phyloP scores from a whole-genome alignment of 2,113 vertebrate species.

The Pelobates fuscus region DNA sequence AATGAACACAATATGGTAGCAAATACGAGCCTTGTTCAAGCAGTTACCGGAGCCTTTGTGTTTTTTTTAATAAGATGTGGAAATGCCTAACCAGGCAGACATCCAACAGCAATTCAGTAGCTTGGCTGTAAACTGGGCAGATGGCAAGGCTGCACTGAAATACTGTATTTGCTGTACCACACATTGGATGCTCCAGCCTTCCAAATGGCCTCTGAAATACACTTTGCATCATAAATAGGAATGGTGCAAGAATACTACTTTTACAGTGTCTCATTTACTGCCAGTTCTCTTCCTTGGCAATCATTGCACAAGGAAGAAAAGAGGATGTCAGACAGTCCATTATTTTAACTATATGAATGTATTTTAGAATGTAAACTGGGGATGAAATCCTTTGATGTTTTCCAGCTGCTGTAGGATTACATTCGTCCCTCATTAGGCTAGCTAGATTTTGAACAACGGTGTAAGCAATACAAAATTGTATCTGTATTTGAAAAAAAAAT shows the following conservation, averaged over 20 bases:
- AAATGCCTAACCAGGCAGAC: constrained; percentile 11
- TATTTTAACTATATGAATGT: too few species aligned
- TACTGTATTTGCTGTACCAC: constrained; percentile 12
- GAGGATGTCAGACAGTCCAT: not conserved
- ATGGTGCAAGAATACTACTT: not conserved
- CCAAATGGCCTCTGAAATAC: constrained; percentile 28
- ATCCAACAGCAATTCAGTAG: constrained; percentile 21
- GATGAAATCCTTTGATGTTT: too few species aligned
- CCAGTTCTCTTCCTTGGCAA: constrained; percentile 2
- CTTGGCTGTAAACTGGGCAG: constrained; percentile 17
- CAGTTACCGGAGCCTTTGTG: not conserved
- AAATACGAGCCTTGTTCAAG: constrained; percentile 13
- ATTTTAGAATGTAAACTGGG: too few species aligned
- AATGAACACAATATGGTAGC: not conserved
- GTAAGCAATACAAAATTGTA: too few species aligned
- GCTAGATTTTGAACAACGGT: too few species aligned
- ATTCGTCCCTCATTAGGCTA: too few species aligned
- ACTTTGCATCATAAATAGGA: not conserved
- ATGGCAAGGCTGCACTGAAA: constrained; percentile 7
- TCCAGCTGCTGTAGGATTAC: too few species aligned
- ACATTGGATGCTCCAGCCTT: constrained; percentile 7
- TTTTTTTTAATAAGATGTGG: not conserved
- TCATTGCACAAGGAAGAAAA: not conserved
- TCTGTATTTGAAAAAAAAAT: too few species aligned
- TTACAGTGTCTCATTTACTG: constrained; percentile 11